A percentile compares a stretch with the other conserved stretches of the same genome.
These are phyloP conservation scores for Leucoraja ocellata DNA, from an alignment of 2,797 vertebrate genomes.

Conservation along the genomic window DNA sequence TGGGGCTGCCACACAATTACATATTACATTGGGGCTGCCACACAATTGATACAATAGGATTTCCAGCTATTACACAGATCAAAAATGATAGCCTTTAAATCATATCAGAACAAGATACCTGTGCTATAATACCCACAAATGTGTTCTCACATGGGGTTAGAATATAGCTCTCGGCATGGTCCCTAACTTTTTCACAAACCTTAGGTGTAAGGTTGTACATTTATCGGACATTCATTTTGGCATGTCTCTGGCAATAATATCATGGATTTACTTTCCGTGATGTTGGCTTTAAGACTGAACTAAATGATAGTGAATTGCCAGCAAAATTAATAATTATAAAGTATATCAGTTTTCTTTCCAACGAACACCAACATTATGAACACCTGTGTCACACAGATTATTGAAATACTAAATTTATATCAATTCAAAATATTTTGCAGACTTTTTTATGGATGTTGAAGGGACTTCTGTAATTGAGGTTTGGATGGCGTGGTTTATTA, in stretches of 20 bases:
- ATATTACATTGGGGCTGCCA: constrained; percentile 15
- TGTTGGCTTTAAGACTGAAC: neutral
- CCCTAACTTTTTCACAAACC: constrained; percentile 1
- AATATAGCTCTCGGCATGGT: neutral
- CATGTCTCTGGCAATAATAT: neutral
- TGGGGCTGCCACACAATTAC: constrained; percentile 23
- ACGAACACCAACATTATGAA: neutral
- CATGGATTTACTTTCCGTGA: neutral
- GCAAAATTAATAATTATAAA: neutral
- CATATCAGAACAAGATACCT: constrained; percentile 29
- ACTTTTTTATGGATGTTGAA: neutral
- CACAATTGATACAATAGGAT: constrained; percentile 26
- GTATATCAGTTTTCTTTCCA: neutral
- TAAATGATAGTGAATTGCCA: neutral
- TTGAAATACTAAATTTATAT: neutral
- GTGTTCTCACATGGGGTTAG: neutral
- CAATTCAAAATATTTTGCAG: neutral
- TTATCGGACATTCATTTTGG: neutral
- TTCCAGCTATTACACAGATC: constrained; percentile 29
- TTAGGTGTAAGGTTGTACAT: neutral
- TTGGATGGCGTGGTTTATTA: neutral
- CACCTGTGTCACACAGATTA: neutral
- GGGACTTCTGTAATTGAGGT: neutral
- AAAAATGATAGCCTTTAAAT: constrained; percentile 15
- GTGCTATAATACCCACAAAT: neutral